phyloP scores from a whole-genome alignment of 2,888 invertebrate species.

The Morpho deidamia region DNA sequence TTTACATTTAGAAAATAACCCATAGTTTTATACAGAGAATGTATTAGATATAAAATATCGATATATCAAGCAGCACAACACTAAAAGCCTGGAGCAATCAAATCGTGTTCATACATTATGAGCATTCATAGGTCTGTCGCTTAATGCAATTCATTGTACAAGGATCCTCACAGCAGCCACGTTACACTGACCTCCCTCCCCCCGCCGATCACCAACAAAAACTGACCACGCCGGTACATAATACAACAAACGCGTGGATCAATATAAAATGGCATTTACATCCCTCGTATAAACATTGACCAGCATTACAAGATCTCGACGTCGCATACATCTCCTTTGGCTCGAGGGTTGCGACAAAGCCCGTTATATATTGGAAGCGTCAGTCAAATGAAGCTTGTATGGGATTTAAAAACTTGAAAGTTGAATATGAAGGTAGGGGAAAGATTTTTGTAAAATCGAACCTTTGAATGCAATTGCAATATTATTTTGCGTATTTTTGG shows the following conservation, averaged over 20 bases:
- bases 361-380: conserved; percentile 28
- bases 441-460: conserved; percentile 12
- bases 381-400: conserved; percentile 54
- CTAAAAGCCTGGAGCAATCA: conserved; percentile 49
- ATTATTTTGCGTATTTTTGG: not conserved
- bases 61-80: conserved; percentile 26
- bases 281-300: conserved; percentile 30
- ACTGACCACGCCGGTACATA: conserved; percentile 3
- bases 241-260: conserved; percentile 25
- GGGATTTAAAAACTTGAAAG: conserved; percentile 59
- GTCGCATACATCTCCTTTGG: conserved; percentile 32
- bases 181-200: conserved; percentile 5
- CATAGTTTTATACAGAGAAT: too few species aligned
- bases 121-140: conserved; percentile 68
- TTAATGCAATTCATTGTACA: conserved; percentile 72
- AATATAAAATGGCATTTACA: conserved; percentile 12
- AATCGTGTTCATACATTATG: conserved; percentile 67
- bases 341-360: conserved; percentile 8
- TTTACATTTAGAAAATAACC: too few species aligned
- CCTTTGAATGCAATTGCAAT: not conserved
- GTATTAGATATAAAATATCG: not conserved
- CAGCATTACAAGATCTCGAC: conserved; percentile 24
- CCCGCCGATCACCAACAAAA: conserved; percentile 9
- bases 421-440: conserved; percentile 34
- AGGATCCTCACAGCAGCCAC: conserved; percentile 64